Conservation (phyloP, 1,140 invertebrate species). For the Drosophila suzukii region DNA sequence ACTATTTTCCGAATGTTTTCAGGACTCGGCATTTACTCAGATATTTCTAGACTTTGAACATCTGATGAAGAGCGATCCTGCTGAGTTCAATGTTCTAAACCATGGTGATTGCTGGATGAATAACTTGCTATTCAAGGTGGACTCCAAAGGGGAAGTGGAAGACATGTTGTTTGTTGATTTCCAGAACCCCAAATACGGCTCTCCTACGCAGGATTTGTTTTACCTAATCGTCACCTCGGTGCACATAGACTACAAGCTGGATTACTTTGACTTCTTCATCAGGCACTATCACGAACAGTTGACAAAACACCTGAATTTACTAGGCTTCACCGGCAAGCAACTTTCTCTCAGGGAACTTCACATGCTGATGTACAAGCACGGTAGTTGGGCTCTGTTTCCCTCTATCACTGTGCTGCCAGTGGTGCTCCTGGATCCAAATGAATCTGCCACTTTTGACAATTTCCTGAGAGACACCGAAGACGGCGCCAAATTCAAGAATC, state of each 20-base stretch:
- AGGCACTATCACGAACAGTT: constrained; percentile 70
- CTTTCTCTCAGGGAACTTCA: constrained; percentile 62
- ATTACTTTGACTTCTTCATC: constrained; percentile 68
- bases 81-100: constrained; percentile 87
- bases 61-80: constrained; percentile 53
- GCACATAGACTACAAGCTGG: constrained; percentile 63
- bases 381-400: constrained; percentile 42
- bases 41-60: constrained; percentile 15
- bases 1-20: neutral
- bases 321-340: constrained; percentile 51
- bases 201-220: constrained; percentile 58
- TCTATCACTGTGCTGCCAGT: constrained; percentile 54
- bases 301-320: constrained; percentile 54
- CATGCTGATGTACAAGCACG: constrained; percentile 57
- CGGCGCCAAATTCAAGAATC: constrained; percentile 48
- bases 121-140: constrained; percentile 87
- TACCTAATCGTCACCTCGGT: constrained; percentile 72
- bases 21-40: constrained; percentile 5
- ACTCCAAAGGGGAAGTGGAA: constrained; percentile 67
- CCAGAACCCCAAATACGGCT: constrained; percentile 64
- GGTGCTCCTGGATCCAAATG: constrained; percentile 63
- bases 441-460: constrained; percentile 64
- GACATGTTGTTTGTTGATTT: constrained; percentile 75
- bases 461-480: constrained; percentile 42
- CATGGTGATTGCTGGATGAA: constrained; percentile 90